Percentiles rank a stretch among this genome's conserved stretches.
Conservation (phyloP, 2,888 invertebrate species). For the Sicus ferrugineus region DNA sequence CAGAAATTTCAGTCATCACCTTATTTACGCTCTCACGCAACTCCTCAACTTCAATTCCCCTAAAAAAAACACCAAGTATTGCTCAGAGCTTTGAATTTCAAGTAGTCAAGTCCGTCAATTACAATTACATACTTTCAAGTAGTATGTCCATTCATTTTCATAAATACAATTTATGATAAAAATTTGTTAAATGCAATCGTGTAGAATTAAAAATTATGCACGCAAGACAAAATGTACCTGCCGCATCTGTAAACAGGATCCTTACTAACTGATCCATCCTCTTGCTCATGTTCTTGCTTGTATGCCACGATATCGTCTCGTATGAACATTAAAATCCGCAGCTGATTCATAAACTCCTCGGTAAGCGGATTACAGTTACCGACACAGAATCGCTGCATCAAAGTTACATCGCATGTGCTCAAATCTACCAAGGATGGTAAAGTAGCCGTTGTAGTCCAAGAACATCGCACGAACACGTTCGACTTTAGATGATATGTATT, state of each 20-base stretch:
- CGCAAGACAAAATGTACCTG: too few species aligned
- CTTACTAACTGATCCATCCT: constrained; percentile 27
- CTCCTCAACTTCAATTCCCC: constrained; percentile 55
- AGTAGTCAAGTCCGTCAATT: not conserved
- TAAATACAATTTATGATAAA: not conserved
- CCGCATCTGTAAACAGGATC: constrained; percentile 58
- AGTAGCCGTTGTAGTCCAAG: constrained; percentile 49
- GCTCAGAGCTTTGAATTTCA: not conserved
- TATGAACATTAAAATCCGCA: constrained; percentile 56
- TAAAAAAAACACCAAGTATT: constrained; percentile 30
- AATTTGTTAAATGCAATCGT: not conserved
- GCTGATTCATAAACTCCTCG: constrained; percentile 57
- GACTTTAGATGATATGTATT: constrained; percentile 56
- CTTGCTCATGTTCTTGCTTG: constrained; percentile 45
- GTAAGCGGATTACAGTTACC: constrained; percentile 50
- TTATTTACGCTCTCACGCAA: constrained; percentile 55
- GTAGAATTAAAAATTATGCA: too few species aligned
- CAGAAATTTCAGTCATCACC: constrained; percentile 57
- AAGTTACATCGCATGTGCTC: constrained; percentile 53
- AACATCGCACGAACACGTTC: constrained; percentile 53
- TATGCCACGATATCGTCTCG: constrained; percentile 60
- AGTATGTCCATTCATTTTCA: not conserved
- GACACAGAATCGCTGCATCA: constrained; percentile 56
- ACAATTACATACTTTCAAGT: not conserved
- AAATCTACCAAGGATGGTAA: constrained; percentile 53